Percentiles rank a stretch among this genome's conserved stretches.
Evolutionary conservation across 2,113 vertebrate species (phyloP).

Genomic region (Dolichallabes microphthalmus): DNA sequence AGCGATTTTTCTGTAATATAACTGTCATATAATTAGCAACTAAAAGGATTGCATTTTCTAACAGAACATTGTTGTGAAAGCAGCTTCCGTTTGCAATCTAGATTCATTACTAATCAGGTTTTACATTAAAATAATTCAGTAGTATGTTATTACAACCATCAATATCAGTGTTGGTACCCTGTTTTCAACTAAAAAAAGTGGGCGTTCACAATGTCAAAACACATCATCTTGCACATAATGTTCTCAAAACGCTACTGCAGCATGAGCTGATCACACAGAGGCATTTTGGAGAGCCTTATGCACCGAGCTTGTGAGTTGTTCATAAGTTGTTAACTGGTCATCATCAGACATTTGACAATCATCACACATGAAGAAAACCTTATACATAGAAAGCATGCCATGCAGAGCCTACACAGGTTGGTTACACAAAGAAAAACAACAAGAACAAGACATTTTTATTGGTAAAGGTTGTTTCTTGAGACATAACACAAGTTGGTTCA

Average conservation of each 20-base stretch:
- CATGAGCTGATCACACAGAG: slow-evolving; percentile 11
- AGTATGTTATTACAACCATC: slow-evolving; percentile 26
- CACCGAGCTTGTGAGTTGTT: slow-evolving; percentile 37
- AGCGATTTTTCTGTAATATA: neutral
- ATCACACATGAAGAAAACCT: slow-evolving; percentile 56
- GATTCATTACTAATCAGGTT: neutral
- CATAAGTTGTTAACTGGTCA: slow-evolving; percentile 37
- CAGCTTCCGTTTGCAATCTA: neutral
- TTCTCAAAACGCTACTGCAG: slow-evolving; percentile 44
- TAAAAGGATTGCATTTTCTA: neutral
- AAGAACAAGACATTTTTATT: slow-evolving; percentile 37
- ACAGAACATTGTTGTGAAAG: neutral
- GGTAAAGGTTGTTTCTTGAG: neutral
- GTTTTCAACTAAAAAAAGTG: slow-evolving; percentile 13
- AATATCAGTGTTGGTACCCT: slow-evolving; percentile 23
- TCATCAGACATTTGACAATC: slow-evolving; percentile 56
- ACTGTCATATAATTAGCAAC: neutral
- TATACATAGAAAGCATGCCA: slow-evolving; percentile 69
- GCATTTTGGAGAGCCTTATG: slow-evolving; percentile 42
- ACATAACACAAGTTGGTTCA: slow-evolving; percentile 49
- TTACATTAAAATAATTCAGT: neutral
- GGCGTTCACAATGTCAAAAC: slow-evolving; percentile 39
- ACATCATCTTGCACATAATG: slow-evolving; percentile 38
- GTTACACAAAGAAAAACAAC: slow-evolving; percentile 9
- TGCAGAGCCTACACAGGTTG: slow-evolving; percentile 60